Evolutionary conservation across 2,888 invertebrate species (phyloP).

Genomic region (Agrochola circellaris): DNA sequence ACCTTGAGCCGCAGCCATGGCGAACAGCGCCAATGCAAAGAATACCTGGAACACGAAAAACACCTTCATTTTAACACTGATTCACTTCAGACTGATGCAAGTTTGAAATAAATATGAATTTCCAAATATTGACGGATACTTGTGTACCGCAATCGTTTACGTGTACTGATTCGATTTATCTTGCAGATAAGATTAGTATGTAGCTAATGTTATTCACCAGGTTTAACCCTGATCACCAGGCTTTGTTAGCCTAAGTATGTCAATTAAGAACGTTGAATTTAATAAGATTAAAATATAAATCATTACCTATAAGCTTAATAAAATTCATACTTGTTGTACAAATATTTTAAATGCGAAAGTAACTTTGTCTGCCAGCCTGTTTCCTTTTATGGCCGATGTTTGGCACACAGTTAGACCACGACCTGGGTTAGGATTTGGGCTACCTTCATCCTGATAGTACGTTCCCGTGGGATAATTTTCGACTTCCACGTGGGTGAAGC

Average conservation of each 20-base stretch:
- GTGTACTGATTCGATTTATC: constrained; percentile 27
- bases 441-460: background rate
- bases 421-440: background rate
- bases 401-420: background rate
- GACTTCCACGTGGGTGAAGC: background rate
- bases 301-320: background rate
- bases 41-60: constrained; percentile 72
- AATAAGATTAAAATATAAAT: background rate
- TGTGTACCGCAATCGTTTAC: background rate
- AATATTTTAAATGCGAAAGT: background rate
- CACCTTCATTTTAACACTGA: constrained; percentile 58
- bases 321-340: too few relatives aligned
- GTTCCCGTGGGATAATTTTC: background rate
- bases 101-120: background rate
- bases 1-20: constrained; percentile 69
- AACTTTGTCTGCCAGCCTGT: background rate
- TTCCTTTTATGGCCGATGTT: too few relatives aligned
- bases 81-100: constrained; percentile 26
- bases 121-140: constrained; percentile 1
- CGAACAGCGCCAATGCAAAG: constrained; percentile 69
- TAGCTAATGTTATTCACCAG: constrained; percentile 1
- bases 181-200: constrained; percentile 40
- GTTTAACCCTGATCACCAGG: background rate
- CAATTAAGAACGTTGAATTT: background rate
- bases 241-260: background rate